Evolutionary conservation across 2,888 invertebrate genomes (phyloP).

Genomic region (Colostygia pectinataria): DNA sequence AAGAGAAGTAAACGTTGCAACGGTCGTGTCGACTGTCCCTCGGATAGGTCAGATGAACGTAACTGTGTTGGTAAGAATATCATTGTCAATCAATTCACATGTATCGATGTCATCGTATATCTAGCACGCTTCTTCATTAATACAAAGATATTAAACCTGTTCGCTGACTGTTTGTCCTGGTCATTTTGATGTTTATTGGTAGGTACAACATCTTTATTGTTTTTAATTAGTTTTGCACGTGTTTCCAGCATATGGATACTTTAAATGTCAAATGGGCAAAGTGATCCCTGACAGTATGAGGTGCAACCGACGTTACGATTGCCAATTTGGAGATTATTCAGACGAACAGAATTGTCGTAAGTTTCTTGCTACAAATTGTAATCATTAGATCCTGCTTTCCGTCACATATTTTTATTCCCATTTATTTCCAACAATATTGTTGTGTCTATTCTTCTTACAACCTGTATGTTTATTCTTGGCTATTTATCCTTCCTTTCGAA

Average conservation of each 20-base stretch:
- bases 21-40: conserved; percentile 86
- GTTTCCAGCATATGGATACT: conserved; percentile 74
- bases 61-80: conserved; percentile 84
- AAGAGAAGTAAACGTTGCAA: conserved; percentile 84
- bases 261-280: conserved; percentile 86
- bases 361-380: conserved; percentile 55
- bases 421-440: conserved; percentile 6
- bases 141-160: conserved; percentile 1
- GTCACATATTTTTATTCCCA: conserved; percentile 10
- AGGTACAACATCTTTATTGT: too few species aligned
- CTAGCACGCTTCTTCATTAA: conserved; percentile 5
- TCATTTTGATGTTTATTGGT: neutral
- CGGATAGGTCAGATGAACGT: conserved; percentile 88
- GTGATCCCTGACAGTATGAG: conserved; percentile 80
- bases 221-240: conserved; percentile 44
- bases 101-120: conserved; percentile 13
- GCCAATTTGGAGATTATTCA: conserved; percentile 85
- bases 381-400: conserved; percentile 28
- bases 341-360: conserved; percentile 91
- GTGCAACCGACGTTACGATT: conserved; percentile 87
- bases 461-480: conserved; percentile 28
- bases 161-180: neutral
- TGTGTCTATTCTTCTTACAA: conserved; percentile 25
- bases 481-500: conserved; percentile 14
- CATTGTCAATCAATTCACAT: conserved; percentile 5